Evolutionary conservation across 2,888 invertebrate genomes (phyloP), one percentile per base, ranked within the genome.

Genomic region (Nomada lathburiana): DNA sequence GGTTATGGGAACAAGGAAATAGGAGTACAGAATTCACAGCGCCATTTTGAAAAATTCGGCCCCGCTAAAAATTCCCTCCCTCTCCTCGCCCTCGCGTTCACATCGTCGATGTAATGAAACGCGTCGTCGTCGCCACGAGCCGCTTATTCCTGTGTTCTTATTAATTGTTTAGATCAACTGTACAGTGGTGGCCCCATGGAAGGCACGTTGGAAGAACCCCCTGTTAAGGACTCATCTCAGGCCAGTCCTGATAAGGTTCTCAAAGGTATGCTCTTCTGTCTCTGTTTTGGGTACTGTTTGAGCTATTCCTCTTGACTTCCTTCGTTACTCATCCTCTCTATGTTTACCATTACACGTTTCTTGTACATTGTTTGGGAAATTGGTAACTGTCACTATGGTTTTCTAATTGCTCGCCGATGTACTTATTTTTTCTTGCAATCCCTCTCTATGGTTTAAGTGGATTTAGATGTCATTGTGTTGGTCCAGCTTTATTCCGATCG

Each of bases 11-110:
- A 81, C 84, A 81, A 80, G 87, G 88, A 88, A 87, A 89, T 88
- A 85, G 90, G 86, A 89, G 89, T 90, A 89, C 90, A 90, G 92
- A 91, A 91, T 92, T 92, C 88, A 87, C 89, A 90, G 93, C 93
- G 93, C 93, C 93, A 93, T 93, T 93, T 93, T 93, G 93, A 93
- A 93, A 93, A 93, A 92, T 93, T 92, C 90, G 89, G 88, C 90
- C 89, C 86, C 85, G 86, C 89, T 89, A 89, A 88, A 88, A 88
- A 88, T 86, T 84, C 81, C 77, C 84, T 81, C 82, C 80, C 89
- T 76, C 84, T 78, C 80, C 62, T 77, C 77, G 72, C 64, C 75
- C 83, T 76, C 72, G 80, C 73, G 79, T 63, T 64, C 72, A 72
- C 74, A 57, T 76, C 75, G 74, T 76, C 70, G 73, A 76, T 84